These are phyloP conservation scores for Epinephelus cyanopodus DNA, from an alignment of 2,113 vertebrate genomes.

Conservation along the genomic window DNA sequence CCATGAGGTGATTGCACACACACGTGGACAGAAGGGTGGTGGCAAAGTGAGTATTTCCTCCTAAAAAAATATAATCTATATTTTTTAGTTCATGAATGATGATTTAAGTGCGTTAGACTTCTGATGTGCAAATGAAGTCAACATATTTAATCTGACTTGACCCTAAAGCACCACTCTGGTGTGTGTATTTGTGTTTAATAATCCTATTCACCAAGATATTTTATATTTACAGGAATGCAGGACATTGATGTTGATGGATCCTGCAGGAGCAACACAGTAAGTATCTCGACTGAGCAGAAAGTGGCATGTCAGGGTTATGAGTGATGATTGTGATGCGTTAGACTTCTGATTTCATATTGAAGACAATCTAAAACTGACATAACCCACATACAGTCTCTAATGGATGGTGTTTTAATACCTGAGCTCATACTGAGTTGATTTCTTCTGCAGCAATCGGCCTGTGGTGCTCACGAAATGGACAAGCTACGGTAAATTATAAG, in stretches of 20 bases:
- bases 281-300: neutral
- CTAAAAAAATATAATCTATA: neutral
- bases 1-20: neutral
- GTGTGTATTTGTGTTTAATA: neutral
- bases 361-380: conserved; percentile 59
- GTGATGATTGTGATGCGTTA: conserved; percentile 70
- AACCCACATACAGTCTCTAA: neutral
- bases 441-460: neutral
- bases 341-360: conserved; percentile 72
- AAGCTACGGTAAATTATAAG: neutral
- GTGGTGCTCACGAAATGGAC: neutral
- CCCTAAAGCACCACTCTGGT: neutral
- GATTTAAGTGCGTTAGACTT: conserved; percentile 78
- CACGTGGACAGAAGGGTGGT: conserved; percentile 28
- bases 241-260: neutral
- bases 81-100: conserved; percentile 50
- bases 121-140: conserved; percentile 74
- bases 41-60: neutral
- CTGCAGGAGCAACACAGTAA: conserved; percentile 5
- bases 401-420: neutral
- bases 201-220: neutral
- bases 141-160: conserved; percentile 43
- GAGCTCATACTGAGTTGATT: neutral
- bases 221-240: neutral
- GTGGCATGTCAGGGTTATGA: neutral